Conservation (phyloP, 92 coral and sea anemone species). For the Phenganax subtilis region DNA sequence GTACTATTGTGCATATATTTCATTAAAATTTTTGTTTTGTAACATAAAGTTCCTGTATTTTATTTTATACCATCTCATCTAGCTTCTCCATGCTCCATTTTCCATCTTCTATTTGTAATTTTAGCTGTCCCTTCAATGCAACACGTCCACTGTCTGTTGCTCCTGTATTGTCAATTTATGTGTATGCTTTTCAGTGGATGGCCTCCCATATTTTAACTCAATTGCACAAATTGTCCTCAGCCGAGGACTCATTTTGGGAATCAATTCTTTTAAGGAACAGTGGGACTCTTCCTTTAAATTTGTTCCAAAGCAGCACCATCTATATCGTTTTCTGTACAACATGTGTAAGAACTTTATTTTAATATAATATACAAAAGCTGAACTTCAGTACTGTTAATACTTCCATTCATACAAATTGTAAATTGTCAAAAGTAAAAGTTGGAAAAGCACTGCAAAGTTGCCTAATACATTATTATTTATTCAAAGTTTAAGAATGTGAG, state of each 20-base stretch:
- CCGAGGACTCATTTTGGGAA: conserved; percentile 5
- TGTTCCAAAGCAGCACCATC: conserved; percentile 2
- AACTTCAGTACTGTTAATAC: too few relatives aligned
- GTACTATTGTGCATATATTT: too few relatives aligned
- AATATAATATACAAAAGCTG: too few relatives aligned
- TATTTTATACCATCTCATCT: background rate
- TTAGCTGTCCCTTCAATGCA: background rate
- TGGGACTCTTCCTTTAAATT: background rate
- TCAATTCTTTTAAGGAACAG: background rate
- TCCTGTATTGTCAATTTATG: background rate
- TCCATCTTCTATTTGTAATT: background rate
- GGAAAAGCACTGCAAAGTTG: too few relatives aligned
- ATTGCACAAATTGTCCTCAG: background rate
- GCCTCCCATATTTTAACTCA: background rate
- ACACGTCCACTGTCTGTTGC: background rate
- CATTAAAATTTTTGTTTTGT: too few relatives aligned
- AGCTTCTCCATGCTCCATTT: conserved; percentile 14
- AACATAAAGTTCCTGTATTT: too few relatives aligned
- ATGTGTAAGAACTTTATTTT: too few relatives aligned
- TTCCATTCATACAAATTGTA: too few relatives aligned
- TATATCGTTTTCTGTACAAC: conserved; percentile 4
- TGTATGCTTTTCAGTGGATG: background rate
- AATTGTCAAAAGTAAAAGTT: too few relatives aligned
- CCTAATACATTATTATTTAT: too few relatives aligned
- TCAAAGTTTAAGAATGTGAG: too few relatives aligned